Base-by-base conservation (phyloP, 2,113 vertebrate genomes). In the Seriola dumerili region DNA sequence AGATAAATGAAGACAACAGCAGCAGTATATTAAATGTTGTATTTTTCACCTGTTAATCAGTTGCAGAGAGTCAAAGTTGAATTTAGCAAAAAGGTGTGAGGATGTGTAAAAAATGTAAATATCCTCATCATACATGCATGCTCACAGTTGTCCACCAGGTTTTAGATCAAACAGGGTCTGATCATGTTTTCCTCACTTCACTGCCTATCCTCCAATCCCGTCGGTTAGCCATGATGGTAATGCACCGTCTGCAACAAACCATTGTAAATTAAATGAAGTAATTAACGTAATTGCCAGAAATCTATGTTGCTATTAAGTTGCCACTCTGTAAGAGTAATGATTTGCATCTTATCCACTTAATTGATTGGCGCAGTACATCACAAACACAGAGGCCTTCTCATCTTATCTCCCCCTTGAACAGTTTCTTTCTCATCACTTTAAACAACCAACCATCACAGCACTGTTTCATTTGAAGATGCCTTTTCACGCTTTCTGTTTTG, bases 211-310 rank as follows among this genome's bases (percentile, higher is more conserved):
- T 67, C 21, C 7, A 23, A 54, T 69, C 70, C 67, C 67, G 59
- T 69, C 44, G 71, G 78, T 86, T 32, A 59, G 48, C 83, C 61
- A 3, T 12, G 64, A 57, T 32, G 21, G 29, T 82, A 81, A 76
- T 81, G 77, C 87, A 57, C 64, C 12, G 55, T 90, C 85, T 85
- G 86, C 89, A 82, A 40, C 66, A 76, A 85, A 50, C 65, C 78
- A 61, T 64, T 88, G 84, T 90, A 89, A 91, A 93, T 93, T 70
- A 87, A 89, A 93, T 75, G 23, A 88, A 90, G 71, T 81, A 85
- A 95, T 94, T 90, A 92, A 75, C 65, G 32, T 92, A 94, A 93
- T 83, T 92, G 87, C 70, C 78, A 78, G 75, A 90, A 90, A 90
- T 93, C 89, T 91, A 83, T 91, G 86, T 90, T 69, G 80, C 85